phyloP scores from a whole-genome alignment of 2,113 vertebrate genomes.

The Pluvianellus socialis region DNA sequence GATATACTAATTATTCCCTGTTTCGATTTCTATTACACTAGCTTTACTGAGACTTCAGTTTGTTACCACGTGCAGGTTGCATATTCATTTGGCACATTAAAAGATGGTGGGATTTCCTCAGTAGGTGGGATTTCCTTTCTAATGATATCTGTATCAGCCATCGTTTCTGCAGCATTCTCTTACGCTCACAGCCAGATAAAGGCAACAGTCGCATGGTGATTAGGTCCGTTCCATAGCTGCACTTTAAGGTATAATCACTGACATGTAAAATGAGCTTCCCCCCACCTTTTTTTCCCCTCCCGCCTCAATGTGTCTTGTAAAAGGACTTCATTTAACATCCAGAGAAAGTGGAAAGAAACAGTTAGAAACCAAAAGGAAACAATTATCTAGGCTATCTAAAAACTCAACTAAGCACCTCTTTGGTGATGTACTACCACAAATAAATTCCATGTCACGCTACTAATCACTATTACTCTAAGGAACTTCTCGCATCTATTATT shows the following conservation, averaged over 20 bases:
- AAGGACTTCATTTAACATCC: background rate
- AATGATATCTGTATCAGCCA: background rate
- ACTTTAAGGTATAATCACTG: background rate
- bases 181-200: background rate
- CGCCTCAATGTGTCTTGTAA: background rate
- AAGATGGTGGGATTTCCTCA: background rate
- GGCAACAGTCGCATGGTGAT: background rate
- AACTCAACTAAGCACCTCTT: background rate
- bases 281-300: no score
- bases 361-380: background rate
- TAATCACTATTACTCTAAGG: background rate
- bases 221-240: background rate
- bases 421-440: background rate
- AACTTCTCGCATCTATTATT: constrained; percentile 1
- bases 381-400: background rate
- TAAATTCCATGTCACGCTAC: background rate
- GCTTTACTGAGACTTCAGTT: background rate
- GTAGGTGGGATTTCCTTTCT: background rate
- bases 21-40: constrained; percentile 1
- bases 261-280: background rate
- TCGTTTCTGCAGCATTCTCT: background rate
- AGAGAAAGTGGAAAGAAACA: background rate
- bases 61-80: background rate
- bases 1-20: constrained; percentile 15
- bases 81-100: background rate